These are phyloP conservation scores for Falco peregrinus DNA, from an alignment of 2,797 vertebrate species.

Conservation along the genomic window DNA sequence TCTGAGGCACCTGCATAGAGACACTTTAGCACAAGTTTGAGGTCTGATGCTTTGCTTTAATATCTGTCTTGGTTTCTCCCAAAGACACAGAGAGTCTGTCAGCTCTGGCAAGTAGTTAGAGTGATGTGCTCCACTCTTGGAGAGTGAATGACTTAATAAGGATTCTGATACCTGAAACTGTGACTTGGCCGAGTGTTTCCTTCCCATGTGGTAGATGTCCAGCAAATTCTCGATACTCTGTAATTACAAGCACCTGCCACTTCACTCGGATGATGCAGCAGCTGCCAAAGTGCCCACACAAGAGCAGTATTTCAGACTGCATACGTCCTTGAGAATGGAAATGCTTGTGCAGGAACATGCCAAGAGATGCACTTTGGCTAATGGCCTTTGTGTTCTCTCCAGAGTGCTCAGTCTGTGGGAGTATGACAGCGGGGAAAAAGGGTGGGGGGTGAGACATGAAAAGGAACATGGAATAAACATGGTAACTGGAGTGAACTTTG, in stretches of 20 bases:
- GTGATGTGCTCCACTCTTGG: background rate
- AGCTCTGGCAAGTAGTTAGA: background rate
- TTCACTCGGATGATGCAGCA: background rate
- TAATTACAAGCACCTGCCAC: background rate
- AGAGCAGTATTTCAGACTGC: background rate
- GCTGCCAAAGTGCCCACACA: background rate
- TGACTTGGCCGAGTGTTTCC: background rate
- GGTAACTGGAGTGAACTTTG: background rate
- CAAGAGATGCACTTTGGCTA: background rate
- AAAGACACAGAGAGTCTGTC: background rate
- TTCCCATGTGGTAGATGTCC: background rate
- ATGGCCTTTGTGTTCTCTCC: background rate
- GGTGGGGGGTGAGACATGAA: background rate
- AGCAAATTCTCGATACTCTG: background rate
- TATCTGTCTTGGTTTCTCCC: background rate
- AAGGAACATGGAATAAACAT: background rate
- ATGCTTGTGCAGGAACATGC: background rate
- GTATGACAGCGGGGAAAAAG: background rate
- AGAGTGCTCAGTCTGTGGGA: background rate
- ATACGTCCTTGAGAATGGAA: background rate
- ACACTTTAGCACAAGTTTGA: background rate
- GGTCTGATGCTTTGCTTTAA: background rate
- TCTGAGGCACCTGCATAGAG: background rate
- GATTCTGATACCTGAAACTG: background rate
- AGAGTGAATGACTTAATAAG: background rate